Conservation (phyloP, 2,888 invertebrate species). For the Mythimna ferrago region DNA sequence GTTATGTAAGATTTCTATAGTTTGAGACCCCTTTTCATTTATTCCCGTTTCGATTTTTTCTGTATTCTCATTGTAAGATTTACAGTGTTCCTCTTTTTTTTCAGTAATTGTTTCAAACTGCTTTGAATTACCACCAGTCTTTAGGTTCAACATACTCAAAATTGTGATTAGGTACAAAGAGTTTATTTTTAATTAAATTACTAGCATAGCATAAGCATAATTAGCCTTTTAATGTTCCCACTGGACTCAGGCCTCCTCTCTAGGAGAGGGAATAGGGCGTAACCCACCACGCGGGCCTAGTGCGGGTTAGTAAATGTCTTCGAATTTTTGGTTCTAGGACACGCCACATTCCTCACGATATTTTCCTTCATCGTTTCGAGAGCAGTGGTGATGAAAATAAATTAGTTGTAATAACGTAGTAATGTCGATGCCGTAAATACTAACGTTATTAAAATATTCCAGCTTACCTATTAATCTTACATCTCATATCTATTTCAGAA, state of each 20-base stretch:
- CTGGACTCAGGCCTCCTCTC: too few species aligned
- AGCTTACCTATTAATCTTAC: not conserved
- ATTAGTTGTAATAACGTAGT: too few species aligned
- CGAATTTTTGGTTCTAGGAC: too few species aligned
- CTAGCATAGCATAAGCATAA: too few species aligned
- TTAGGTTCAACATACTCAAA: not conserved
- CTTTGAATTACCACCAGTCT: not conserved
- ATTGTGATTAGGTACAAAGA: not conserved
- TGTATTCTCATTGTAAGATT: not conserved
- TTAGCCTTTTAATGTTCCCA: too few species aligned
- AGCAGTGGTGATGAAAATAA: too few species aligned
- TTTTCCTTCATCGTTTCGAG: too few species aligned
- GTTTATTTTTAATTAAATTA: not conserved
- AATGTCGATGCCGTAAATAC: too few species aligned
- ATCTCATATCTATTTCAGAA: not conserved
- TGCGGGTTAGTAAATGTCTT: too few species aligned
- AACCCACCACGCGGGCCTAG: too few species aligned
- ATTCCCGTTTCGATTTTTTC: not conserved
- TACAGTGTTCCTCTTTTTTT: not conserved
- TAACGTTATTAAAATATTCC: conserved; percentile 28
- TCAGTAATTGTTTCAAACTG: not conserved
- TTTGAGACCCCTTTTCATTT: not conserved
- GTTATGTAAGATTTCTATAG: conserved; percentile 26
- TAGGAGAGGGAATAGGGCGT: too few species aligned
- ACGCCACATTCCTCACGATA: too few species aligned